Evolutionary conservation across 2,113 vertebrate genomes (phyloP).

Genomic region (Verasper variegatus): DNA sequence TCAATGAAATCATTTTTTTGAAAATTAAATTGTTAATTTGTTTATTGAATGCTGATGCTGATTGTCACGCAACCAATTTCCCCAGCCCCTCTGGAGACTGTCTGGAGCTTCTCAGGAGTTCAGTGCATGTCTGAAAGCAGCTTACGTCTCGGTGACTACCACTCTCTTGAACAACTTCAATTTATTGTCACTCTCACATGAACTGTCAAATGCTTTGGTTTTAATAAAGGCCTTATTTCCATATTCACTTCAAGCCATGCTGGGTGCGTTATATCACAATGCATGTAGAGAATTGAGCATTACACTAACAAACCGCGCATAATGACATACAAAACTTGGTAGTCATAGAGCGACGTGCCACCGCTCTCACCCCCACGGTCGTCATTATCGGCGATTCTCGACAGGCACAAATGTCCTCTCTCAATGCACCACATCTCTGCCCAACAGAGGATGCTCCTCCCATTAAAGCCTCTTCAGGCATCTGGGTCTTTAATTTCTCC

Average conservation of each 20-base stretch:
- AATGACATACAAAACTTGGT: too few species aligned
- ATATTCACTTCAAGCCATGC: neutral
- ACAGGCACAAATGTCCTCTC: neutral
- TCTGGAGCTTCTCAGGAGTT: too few species aligned
- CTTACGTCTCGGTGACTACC: neutral
- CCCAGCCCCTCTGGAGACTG: too few species aligned
- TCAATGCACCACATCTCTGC: neutral
- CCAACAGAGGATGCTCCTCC: neutral
- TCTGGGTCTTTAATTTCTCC: conserved; percentile 5
- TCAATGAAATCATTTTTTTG: neutral
- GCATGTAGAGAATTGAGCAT: too few species aligned
- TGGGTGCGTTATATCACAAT: too few species aligned
- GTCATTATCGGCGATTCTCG: neutral
- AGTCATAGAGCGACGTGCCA: too few species aligned
- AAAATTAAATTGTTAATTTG: neutral
- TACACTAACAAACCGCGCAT: too few species aligned
- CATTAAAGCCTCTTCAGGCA: neutral
- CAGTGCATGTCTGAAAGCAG: too few species aligned
- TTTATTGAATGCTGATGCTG: neutral
- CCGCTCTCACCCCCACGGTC: neutral
- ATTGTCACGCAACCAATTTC: too few species aligned
- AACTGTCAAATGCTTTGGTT: neutral
- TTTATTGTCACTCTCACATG: neutral
- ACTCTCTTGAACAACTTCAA: neutral
- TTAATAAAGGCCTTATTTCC: neutral